Conservation (phyloP, 2,888 invertebrate genomes). For the Eristalinus aeneus region DNA sequence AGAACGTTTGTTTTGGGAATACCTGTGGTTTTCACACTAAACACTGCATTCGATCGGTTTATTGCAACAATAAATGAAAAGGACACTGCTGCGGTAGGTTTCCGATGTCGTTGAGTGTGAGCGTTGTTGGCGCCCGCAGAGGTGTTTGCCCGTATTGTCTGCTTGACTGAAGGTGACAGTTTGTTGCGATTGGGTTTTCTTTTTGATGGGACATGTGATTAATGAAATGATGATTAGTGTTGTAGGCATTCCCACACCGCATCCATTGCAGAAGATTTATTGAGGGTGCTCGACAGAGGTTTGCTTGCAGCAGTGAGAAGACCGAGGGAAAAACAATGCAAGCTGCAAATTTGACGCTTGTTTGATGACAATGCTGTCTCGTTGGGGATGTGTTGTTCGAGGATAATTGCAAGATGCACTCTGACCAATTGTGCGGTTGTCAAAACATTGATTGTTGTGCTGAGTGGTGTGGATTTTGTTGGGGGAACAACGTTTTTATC, state of each 20-base stretch:
- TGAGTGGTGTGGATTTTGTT: not conserved
- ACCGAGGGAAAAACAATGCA: slow-evolving; percentile 8
- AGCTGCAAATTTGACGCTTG: slow-evolving; percentile 35
- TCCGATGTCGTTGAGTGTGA: slow-evolving; percentile 8
- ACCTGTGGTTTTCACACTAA: slow-evolving; percentile 68
- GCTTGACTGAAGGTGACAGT: slow-evolving; percentile 52
- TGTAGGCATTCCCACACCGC: slow-evolving; percentile 1
- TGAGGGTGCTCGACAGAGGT: slow-evolving; percentile 11
- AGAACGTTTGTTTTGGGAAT: slow-evolving; percentile 22
- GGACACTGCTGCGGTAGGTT: slow-evolving; percentile 66
- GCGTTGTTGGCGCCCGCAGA: slow-evolving; percentile 62
- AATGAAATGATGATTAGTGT: slow-evolving; percentile 60
- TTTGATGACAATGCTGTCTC: slow-evolving; percentile 29
- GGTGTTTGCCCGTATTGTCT: slow-evolving; percentile 64
- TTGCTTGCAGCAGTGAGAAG: slow-evolving; percentile 12
- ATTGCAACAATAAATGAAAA: slow-evolving; percentile 32
- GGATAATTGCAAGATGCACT: not conserved
- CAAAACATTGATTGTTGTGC: slow-evolving; percentile 1
- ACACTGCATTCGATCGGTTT: slow-evolving; percentile 46
- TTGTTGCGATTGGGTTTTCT: slow-evolving; percentile 25
- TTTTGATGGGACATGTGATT: slow-evolving; percentile 62
- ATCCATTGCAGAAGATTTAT: slow-evolving; percentile 43
- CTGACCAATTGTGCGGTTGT: not conserved
- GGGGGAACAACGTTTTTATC: too few relatives aligned
- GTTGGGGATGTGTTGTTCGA: not conserved